A percentile compares a stretch with the other conserved stretches of the same genome.
These are phyloP conservation scores for Ornithoptera alexandrae DNA, from an alignment of 2,888 invertebrate species.

Conservation along the genomic window DNA sequence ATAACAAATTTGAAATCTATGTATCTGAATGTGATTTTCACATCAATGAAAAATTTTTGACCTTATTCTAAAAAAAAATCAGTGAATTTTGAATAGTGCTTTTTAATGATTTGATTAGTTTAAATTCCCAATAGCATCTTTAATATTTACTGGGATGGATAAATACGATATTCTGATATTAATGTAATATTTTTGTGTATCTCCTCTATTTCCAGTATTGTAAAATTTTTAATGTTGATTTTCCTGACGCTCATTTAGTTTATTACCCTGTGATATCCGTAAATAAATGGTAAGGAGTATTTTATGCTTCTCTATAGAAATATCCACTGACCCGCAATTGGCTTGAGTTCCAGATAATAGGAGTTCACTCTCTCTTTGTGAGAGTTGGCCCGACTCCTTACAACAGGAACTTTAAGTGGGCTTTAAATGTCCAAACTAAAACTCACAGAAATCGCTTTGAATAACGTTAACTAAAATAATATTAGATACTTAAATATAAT, in stretches of 20 bases:
- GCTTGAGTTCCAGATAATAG: too few species aligned
- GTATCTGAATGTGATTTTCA: not conserved
- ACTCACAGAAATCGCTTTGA: not conserved
- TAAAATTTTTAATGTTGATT: not conserved
- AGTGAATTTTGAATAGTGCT: not conserved
- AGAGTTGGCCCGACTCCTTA: too few species aligned
- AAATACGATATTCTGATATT: not conserved
- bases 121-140: not conserved
- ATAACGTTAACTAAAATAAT: not conserved
- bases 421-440: not conserved
- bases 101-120: not conserved
- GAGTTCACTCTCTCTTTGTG: too few species aligned
- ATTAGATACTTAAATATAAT: not conserved
- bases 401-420: too few species aligned
- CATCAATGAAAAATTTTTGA: not conserved
- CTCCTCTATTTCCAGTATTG: not conserved
- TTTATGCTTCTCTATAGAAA: not conserved
- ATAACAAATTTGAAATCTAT: not conserved
- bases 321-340: too few species aligned
- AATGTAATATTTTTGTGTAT: not conserved
- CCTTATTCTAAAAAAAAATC: not conserved
- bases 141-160: not conserved
- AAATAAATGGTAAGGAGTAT: constrained; percentile 44
- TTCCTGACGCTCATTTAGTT: constrained; percentile 7
- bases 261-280: constrained; percentile 68